Conservation (phyloP, 2,797 vertebrate genomes). For the Leuciscus waleckii region DNA sequence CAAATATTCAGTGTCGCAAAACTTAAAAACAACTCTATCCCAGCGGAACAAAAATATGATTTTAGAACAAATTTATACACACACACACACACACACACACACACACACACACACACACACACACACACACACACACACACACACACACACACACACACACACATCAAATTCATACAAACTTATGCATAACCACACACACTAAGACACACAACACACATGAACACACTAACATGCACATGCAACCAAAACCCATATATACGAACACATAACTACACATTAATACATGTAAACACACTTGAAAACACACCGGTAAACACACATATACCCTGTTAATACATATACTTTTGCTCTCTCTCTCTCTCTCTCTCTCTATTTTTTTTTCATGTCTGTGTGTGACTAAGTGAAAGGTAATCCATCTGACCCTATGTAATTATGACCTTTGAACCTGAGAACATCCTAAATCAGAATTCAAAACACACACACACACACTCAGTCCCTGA, state of each 20-base stretch:
- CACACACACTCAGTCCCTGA: constrained; percentile 19
- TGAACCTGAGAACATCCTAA: constrained; percentile 75
- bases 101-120: constrained; percentile 6
- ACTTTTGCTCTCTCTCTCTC: no score
- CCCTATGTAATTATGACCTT: constrained; percentile 75
- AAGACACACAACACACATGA: constrained; percentile 58
- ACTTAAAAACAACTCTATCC: no score
- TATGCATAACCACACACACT: constrained; percentile 46
- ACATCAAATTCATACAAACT: constrained; percentile 24
- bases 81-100: constrained; percentile 29
- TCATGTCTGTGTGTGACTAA: constrained; percentile 58
- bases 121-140: not conserved
- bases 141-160: not conserved
- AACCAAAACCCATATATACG: not conserved
- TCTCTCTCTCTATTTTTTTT: not conserved
- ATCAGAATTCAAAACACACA: constrained; percentile 75
- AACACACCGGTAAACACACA: constrained; percentile 58
- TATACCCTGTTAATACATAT: constrained; percentile 40
- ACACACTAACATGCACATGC: not conserved
- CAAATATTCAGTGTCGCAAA: no score
- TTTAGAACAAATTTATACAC: not conserved
- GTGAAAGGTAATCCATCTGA: constrained; percentile 71
- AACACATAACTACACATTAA: not conserved
- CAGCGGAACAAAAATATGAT: no score
- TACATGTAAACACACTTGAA: constrained; percentile 15